These are phyloP conservation scores for Triplophysa tibetana DNA, from an alignment of 2,113 vertebrate species.

Conservation along the genomic window DNA sequence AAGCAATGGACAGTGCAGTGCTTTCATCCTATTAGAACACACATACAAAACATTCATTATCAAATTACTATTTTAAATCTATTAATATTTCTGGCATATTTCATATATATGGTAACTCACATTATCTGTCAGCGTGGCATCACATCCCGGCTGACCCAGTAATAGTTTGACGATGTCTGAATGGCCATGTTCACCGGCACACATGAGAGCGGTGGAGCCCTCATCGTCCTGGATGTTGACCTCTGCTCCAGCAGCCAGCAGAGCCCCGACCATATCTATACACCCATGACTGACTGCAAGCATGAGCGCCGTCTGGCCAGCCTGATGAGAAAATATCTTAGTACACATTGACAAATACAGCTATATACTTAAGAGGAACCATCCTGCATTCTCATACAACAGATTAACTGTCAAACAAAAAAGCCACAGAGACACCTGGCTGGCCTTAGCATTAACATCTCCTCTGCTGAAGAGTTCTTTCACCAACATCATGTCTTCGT, in stretches of 20 bases:
- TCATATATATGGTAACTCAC: constrained; percentile 70
- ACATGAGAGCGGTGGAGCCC: constrained; percentile 96
- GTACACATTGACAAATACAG: not conserved
- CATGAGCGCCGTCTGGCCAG: constrained; percentile 96
- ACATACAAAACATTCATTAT: not conserved
- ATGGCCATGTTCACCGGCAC: constrained; percentile 92
- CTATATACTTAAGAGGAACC: too few species aligned
- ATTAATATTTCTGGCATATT: not conserved
- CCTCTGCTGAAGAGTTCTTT: constrained; percentile 88
- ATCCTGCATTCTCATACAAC: too few species aligned
- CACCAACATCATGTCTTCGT: constrained; percentile 89
- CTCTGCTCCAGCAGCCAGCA: constrained; percentile 85
- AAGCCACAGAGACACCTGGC: constrained; percentile 80
- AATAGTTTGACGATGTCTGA: constrained; percentile 91
- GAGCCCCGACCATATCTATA: constrained; percentile 90
- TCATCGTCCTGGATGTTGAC: constrained; percentile 95
- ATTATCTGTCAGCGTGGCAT: constrained; percentile 87
- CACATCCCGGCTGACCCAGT: constrained; percentile 85
- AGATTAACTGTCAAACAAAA: too few species aligned
- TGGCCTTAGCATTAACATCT: constrained; percentile 93
- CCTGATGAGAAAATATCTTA: constrained; percentile 68
- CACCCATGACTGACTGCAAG: constrained; percentile 93
- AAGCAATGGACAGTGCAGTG: constrained; percentile 92
- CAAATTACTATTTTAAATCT: not conserved
- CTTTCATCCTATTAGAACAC: constrained; percentile 83